Percentiles rank a stretch among this genome's conserved stretches.
Conservation (phyloP, 2,888 invertebrate species). For the Heteromurus nitidus region DNA sequence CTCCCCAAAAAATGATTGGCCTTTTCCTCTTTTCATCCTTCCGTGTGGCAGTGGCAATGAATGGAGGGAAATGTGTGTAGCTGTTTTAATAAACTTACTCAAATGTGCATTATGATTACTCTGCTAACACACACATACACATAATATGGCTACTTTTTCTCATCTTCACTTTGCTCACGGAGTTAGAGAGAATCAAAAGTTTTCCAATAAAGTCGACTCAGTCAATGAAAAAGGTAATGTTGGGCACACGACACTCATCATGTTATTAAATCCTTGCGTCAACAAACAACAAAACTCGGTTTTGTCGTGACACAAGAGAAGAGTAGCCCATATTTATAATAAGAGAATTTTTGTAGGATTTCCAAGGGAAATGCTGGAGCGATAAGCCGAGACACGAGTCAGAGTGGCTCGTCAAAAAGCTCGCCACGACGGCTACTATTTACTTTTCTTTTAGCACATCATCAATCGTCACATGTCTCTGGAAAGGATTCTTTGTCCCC, state of each 20-base stretch:
- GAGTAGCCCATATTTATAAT: neutral
- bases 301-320: neutral
- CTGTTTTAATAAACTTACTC: constrained; percentile 50
- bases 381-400: constrained; percentile 68
- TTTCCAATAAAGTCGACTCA: constrained; percentile 70
- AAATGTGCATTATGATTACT: neutral
- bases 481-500: constrained; percentile 32
- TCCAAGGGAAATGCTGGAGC: neutral
- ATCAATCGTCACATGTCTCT: constrained; percentile 10
- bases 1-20: constrained; percentile 63
- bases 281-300: no score
- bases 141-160: neutral
- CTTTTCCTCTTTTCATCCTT: constrained; percentile 65
- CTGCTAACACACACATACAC: neutral
- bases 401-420: constrained; percentile 52
- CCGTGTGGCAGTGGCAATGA: constrained; percentile 13
- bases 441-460: constrained; percentile 48
- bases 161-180: constrained; percentile 42
- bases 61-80: constrained; percentile 22
- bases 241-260: constrained; percentile 73
- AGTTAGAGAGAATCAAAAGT: constrained; percentile 68
- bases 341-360: no score
- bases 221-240: constrained; percentile 71
- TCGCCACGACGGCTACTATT: constrained; percentile 59
- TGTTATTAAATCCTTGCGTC: constrained; percentile 73